phyloP scores from a whole-genome alignment of 1,140 invertebrate species.

The Oncopodura yosiiana region DNA sequence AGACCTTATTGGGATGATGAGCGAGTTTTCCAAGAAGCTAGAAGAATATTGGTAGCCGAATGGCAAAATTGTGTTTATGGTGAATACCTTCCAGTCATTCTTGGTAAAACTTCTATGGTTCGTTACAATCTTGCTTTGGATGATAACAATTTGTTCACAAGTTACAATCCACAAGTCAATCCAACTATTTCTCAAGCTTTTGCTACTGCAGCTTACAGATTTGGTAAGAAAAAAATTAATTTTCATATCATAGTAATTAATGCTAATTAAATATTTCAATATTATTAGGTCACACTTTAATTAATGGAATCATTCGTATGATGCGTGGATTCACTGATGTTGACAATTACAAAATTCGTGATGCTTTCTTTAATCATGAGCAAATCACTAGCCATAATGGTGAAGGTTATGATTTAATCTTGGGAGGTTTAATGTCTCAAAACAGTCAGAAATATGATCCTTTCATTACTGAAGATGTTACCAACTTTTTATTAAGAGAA shows the following conservation, averaged over 20 bases:
- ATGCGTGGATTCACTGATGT: conserved; percentile 36
- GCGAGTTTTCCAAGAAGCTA: conserved; percentile 39
- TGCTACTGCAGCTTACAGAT: conserved; percentile 77
- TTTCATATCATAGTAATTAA: too few relatives aligned
- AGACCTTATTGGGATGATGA: conserved; percentile 50
- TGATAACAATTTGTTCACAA: conserved; percentile 41
- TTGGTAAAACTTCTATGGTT: conserved; percentile 54
- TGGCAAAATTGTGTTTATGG: conserved; percentile 42
- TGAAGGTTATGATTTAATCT: conserved; percentile 26
- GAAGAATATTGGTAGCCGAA: conserved; percentile 42
- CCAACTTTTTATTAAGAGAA: conserved; percentile 25
- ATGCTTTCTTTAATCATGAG: conserved; percentile 51
- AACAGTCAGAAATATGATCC: conserved; percentile 29
- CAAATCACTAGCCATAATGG: conserved; percentile 17
- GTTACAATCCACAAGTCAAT: conserved; percentile 73
- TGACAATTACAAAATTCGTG: conserved; percentile 41
- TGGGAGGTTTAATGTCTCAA: conserved; percentile 23
- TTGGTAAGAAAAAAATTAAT: too few relatives aligned
- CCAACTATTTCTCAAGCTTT: conserved; percentile 78
- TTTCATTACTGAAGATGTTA: conserved; percentile 30
- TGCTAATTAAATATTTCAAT: too few relatives aligned
- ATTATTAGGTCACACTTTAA: conserved; percentile 33
- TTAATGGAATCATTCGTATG: conserved; percentile 30
- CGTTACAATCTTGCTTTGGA: conserved; percentile 69
- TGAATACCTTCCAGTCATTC: conserved; percentile 40